Evolutionary conservation across 1,140 invertebrate genomes (phyloP), one percentile per base, ranked within the genome.

Genomic region (Drosophila cardini): DNA sequence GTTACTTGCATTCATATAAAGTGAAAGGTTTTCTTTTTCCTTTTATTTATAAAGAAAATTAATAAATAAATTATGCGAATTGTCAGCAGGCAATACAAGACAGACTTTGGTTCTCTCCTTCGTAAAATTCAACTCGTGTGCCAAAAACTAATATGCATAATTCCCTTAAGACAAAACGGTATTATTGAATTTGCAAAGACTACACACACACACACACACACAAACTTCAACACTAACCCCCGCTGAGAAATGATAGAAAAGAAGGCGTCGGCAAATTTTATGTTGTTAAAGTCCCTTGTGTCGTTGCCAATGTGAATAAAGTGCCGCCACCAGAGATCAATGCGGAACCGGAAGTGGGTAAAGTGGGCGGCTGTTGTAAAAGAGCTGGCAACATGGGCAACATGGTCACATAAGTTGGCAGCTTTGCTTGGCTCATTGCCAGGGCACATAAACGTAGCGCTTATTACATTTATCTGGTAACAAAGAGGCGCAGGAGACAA

Each of bases 381-480:
- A 30, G 53, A 21, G 26, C 9, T 63, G 50, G 45, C 36, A 26
- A 53, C 48, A 38, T 48, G 48, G 50, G 45, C 36, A 26, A 53
- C 48, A 38, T 48, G 48, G 32, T 34, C 42, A 9, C 43, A 50
- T 30, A 40, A 18, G 53, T 38, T 34, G 32, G 40, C 43, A 36
- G 18, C 58, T 32, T 26, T n/a, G 16, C 26, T 9, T 58, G 58
- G 72, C 72, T 57, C 38, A 53, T 34, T 68, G 63, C 56, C 55
- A 63, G 42, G 46, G 60, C 58, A 61, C 75, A 87, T 79, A 79
- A 86, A 87, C 67, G 56, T 48, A 60, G 45, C 79, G 84, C 84
- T 89, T 87, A 87, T 86, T 86, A 82, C 79, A 83, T 89, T 86
- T 86, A 86, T 86, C 84, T 70, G 61, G 68, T 21, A 62, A 76